These are phyloP conservation scores for Spilosoma lubricipeda DNA, from an alignment of 2,888 invertebrate genomes.

Conservation along the genomic window DNA sequence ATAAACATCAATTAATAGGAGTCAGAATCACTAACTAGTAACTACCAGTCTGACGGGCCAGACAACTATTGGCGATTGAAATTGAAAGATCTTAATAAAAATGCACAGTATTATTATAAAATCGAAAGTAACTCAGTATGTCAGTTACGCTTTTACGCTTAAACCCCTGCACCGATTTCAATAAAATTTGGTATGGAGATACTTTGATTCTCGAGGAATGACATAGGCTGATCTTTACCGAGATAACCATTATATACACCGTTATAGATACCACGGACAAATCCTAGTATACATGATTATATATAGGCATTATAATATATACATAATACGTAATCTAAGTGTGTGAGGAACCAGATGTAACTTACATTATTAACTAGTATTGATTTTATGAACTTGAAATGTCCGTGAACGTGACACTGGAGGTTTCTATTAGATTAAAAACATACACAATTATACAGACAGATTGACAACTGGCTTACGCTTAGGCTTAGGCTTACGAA, in stretches of 20 bases:
- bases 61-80: background rate
- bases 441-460: background rate
- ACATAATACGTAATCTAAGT: constrained; percentile 1
- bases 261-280: too few relatives aligned
- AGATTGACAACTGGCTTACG: too few relatives aligned
- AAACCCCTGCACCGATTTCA: too few relatives aligned
- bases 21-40: background rate
- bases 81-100: background rate
- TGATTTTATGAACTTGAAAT: constrained; percentile 40
- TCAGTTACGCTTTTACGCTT: too few relatives aligned
- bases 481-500: too few relatives aligned
- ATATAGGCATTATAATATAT: background rate
- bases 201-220: too few relatives aligned
- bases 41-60: background rate
- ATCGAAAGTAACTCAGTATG: too few relatives aligned
- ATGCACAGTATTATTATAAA: too few relatives aligned
- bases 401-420: constrained; percentile 7
- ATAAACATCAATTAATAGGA: background rate
- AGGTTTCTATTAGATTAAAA: background rate
- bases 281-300: too few relatives aligned
- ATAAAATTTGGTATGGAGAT: too few relatives aligned
- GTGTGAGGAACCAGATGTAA: constrained; percentile 30
- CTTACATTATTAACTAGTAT: constrained; percentile 41
- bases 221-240: too few relatives aligned
- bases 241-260: too few relatives aligned